A percentile compares a stretch with the other conserved stretches of the same genome.
phyloP scores from a whole-genome alignment of 2,797 vertebrate genomes.

The Acrossocheilus fasciatus region DNA sequence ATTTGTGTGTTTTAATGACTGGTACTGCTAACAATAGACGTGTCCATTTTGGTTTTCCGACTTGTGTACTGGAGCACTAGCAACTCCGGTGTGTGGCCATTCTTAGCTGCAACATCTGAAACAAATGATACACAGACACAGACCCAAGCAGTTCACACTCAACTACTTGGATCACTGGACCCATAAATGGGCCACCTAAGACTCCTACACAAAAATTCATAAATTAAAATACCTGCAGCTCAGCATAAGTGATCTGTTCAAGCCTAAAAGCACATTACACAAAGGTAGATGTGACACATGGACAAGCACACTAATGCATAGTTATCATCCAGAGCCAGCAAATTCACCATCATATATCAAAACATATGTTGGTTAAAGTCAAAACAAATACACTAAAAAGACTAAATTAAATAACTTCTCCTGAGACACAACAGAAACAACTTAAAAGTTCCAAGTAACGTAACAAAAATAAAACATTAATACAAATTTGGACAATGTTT shows the following conservation, averaged over 20 bases:
- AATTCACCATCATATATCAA: not conserved
- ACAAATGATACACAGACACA: not conserved
- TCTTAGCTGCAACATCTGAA: not conserved
- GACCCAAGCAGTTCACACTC: not conserved
- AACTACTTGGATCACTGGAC: not conserved
- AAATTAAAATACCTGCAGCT: conserved; percentile 1
- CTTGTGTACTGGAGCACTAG: not conserved
- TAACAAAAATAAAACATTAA: not conserved
- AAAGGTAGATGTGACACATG: not conserved
- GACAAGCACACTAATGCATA: not conserved
- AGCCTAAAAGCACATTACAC: not conserved
- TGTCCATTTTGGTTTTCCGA: not conserved
- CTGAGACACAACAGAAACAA: not conserved
- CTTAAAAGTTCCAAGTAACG: not conserved
- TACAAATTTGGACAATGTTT: not conserved
- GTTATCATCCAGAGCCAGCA: not conserved
- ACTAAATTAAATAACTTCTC: not conserved
- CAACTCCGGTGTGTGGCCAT: not conserved
- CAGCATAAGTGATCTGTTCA: not conserved
- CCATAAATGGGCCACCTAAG: not conserved
- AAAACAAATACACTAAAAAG: not conserved
- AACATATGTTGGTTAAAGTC: not conserved
- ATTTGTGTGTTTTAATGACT: not conserved
- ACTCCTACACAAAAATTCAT: not conserved
- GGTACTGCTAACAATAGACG: not conserved